Conservation (phyloP, 2,113 vertebrate genomes). For the Hyla sarda region DNA sequence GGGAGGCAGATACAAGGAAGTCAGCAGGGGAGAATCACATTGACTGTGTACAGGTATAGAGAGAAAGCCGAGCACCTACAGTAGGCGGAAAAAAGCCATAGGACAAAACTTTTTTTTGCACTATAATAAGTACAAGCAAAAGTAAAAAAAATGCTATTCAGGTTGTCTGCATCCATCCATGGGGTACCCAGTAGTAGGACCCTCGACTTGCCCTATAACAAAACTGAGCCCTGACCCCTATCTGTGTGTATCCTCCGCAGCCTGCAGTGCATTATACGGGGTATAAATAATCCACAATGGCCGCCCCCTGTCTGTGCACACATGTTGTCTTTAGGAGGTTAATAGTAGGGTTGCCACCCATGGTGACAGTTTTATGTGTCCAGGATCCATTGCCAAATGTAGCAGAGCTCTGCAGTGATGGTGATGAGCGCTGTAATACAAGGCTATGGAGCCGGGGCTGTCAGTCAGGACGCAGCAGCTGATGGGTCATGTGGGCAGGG, state of each 20-base stretch:
- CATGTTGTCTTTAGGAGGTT: slow-evolving; percentile 9
- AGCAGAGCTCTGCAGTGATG: neutral
- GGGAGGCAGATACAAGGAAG: too few species aligned
- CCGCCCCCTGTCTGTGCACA: neutral
- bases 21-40: too few species aligned
- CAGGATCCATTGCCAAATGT: slow-evolving; percentile 19
- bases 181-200: too few species aligned
- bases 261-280: neutral
- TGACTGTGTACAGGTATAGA: too few species aligned
- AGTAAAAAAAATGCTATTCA: too few species aligned
- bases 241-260: neutral
- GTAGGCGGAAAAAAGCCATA: too few species aligned
- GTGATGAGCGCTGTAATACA: neutral
- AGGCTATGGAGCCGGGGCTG: neutral
- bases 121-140: too few species aligned
- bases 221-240: too few species aligned
- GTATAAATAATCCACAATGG: neutral
- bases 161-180: too few species aligned
- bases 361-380: neutral
- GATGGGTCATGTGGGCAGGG: neutral
- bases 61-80: too few species aligned
- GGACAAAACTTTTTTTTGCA: too few species aligned
- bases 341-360: slow-evolving; percentile 20
- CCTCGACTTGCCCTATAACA: too few species aligned
- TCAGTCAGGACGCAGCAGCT: neutral